Conservation (phyloP, 2,113 vertebrate genomes). For the Xyrauchen texanus region DNA sequence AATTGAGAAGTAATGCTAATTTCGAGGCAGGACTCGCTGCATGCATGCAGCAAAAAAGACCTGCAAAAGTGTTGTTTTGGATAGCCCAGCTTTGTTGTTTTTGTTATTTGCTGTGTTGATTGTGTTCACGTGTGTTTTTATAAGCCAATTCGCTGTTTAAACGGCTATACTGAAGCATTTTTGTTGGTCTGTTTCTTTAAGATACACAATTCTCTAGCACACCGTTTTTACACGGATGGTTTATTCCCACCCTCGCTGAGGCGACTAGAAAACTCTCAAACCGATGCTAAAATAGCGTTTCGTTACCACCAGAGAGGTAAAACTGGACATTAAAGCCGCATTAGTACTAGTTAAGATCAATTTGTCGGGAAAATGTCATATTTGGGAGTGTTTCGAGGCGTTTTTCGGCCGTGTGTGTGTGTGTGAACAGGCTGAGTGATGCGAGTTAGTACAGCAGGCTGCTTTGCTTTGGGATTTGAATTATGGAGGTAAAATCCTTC, state of each 20-base stretch:
- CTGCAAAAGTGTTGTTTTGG: background rate
- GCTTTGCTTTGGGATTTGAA: slow-evolving; percentile 99
- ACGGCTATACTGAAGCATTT: background rate
- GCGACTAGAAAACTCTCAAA: background rate
- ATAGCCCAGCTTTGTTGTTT: background rate
- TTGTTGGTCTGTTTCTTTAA: background rate
- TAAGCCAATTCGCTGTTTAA: too few species aligned
- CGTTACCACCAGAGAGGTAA: background rate
- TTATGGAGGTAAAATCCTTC: slow-evolving; percentile 99
- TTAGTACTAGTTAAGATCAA: background rate
- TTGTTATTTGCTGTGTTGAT: background rate
- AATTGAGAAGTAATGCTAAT: slow-evolving; percentile 52
- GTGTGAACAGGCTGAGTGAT: slow-evolving; percentile 79
- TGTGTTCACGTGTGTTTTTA: background rate
- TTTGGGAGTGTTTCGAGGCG: slow-evolving; percentile 5
- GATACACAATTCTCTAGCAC: background rate
- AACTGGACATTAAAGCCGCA: background rate
- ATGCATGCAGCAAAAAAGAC: background rate
- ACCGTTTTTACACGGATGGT: background rate
- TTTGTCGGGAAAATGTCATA: background rate
- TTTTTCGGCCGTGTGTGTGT: slow-evolving; percentile 51
- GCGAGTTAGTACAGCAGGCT: slow-evolving; percentile 84
- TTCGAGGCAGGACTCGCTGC: slow-evolving; percentile 3
- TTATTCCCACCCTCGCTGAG: background rate
- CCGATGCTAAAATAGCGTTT: background rate